Evolutionary conservation across 2,113 vertebrate species (phyloP).

Genomic region (Colistium nudipinnis): DNA sequence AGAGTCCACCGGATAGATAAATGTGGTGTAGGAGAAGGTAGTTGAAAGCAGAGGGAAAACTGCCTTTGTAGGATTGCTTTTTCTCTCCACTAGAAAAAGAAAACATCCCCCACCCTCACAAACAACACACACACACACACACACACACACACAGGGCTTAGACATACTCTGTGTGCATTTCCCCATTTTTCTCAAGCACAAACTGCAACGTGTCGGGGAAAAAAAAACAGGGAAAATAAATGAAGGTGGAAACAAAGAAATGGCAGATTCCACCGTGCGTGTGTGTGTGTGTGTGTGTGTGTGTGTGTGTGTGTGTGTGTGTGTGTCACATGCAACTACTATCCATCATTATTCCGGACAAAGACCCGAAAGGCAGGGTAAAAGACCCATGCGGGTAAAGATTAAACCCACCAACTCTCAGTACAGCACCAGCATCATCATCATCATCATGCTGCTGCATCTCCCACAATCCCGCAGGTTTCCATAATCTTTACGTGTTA

Average conservation of each 20-base stretch:
- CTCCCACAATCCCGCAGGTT: conserved; percentile 6
- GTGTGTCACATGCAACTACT: conserved; percentile 36
- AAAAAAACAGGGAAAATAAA: conserved; percentile 68
- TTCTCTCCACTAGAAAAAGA: conserved; percentile 26
- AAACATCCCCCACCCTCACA: conserved; percentile 24
- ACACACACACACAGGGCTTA: conserved; percentile 38
- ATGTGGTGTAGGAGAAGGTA: conserved; percentile 18
- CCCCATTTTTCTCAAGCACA: conserved; percentile 56
- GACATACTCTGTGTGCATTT: conserved; percentile 38
- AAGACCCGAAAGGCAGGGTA: conserved; percentile 53
- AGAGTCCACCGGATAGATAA: conserved; percentile 18
- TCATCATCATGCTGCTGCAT: background rate
- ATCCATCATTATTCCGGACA: conserved; percentile 74
- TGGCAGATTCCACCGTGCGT: conserved; percentile 61
- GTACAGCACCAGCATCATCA: background rate
- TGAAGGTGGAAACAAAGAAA: conserved; percentile 73
- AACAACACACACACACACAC: conserved; percentile 34
- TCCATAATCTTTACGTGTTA: conserved; percentile 11
- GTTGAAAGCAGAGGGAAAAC: conserved; percentile 56
- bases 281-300: conserved; percentile 21
- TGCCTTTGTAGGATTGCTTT: conserved; percentile 32
- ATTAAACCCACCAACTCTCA: conserved; percentile 9
- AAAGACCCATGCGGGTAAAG: conserved; percentile 7
- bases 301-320: conserved; percentile 4
- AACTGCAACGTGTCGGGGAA: conserved; percentile 71